Evolutionary conservation across 2,113 vertebrate species (phyloP), one percentile per base, ranked within the genome.

Genomic region (Oreamnos americanus): DNA sequence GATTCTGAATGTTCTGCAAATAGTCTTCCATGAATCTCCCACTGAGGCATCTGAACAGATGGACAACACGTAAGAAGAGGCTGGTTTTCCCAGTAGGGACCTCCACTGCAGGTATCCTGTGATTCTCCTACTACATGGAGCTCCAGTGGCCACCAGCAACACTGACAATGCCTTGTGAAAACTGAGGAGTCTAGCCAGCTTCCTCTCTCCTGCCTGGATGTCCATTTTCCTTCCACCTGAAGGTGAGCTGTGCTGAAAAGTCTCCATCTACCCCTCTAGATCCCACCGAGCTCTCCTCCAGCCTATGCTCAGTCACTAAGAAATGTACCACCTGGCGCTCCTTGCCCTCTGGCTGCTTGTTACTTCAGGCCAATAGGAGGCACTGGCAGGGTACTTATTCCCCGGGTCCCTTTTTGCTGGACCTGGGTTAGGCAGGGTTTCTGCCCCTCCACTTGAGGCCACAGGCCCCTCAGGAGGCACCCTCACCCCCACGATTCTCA

Each of bases 91-190:
- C 74, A 43, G 51, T 5, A 17, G 71, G 45, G 76, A 43, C n/a
- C 71, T 47, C 12, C 43, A 7, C 84, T 7, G 10, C 64, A 28
- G 28, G 33, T 23, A 33, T 13, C 39, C 55, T 2, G 30, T 16
- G 19, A 1, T 28, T 49, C 67, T 90, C 30, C 53, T 0, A 2
- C 1, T 6, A 6, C 10, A 3, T 25, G 51, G 39, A 47, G 3
- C 74, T 21, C 51, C 91, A 10, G 8, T 0, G 36, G 62, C 60
- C 36, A 1, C 25, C 43, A 3, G 58, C 4, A 26, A 89, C 57
- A 10, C 0, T 3, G 55, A 76, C 21, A 2, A 4, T n/a, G 39
- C 30, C 14, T 30, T 1, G 55, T 45, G 64, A 19, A 36, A 84
- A 51, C 0, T 0, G 33, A 78, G 33, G 49, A 15, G 19, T 43